Base-by-base conservation (phyloP, 2,888 invertebrate species). In the Theretra japonica region DNA sequence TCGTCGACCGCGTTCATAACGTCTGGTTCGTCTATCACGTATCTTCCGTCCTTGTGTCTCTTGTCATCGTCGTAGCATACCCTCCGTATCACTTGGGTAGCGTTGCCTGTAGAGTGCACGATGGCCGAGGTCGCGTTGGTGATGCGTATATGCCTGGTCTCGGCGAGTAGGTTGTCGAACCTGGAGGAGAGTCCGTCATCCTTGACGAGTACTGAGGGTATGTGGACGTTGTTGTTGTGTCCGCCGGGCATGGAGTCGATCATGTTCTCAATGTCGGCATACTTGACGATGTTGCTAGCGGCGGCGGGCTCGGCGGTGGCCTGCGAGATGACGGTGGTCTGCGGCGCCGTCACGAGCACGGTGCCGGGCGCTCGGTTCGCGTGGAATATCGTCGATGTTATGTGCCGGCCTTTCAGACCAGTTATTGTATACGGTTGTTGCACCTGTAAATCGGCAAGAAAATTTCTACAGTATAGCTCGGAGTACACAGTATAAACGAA, bases 1-100 rank as follows among this genome's bases (percentile, higher is more conserved):
- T 90, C 89, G 11, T 89, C 88, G 4, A 89, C 89, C 0, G 89
- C 87, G 33, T 90, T 89, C 3, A 88, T 59, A 0, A 82, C 82
- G 23, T 88, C 89, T 0, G 88, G 83, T 23, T 92, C 92, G 71
- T 92, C 91, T 73, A 89, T 84, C 0, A 88, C 75, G 75, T 85
- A 91, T 57, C 89, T 82, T 8, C 83, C 72, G 11, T 85, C 82
- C 62, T 81, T 75, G 6, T 84, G 86, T 50, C 87, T 82, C 73
- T 86, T 89, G 25, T 86, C 85, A 23, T 88, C 90, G 8, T 90
- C 92, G 73, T 90, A 91, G 75, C 90, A 86, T 1, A 93, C 90
- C 33, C 94, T 82, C 56, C 94, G 80, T 15, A 95, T 94, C 11
- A 95, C 95, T 76, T 94, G 94, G 0, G 94, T 88, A 0, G 92